Conservation (phyloP, 2,797 vertebrate genomes). For the Sebastes cheni region DNA sequence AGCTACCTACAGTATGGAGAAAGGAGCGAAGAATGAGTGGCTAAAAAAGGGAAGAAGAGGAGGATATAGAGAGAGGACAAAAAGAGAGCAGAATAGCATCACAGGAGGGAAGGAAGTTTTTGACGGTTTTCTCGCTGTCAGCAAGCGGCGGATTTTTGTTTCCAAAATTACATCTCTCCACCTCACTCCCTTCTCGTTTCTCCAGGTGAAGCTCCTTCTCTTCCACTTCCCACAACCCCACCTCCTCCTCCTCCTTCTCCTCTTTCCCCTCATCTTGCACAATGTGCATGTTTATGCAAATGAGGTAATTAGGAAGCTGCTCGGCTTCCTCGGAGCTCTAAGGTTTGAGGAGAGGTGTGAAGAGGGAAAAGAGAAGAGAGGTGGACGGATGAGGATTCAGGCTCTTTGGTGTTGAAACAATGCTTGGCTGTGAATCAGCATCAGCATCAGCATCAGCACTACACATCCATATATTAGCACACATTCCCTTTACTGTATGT, state of each 20-base stretch:
- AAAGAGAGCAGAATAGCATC: conserved; percentile 21
- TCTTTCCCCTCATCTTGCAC: conserved; percentile 23
- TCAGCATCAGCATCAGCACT: background rate
- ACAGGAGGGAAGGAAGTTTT: conserved; percentile 17
- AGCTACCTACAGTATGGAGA: conserved; percentile 54
- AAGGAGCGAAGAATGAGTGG: conserved; percentile 25
- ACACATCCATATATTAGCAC: conserved; percentile 17
- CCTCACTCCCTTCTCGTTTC: background rate
- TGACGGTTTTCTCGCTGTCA: conserved; percentile 16
- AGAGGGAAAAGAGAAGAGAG: conserved; percentile 14
- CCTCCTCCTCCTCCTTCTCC: background rate
- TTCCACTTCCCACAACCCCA: background rate
- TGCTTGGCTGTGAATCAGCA: background rate
- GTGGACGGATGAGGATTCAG: conserved; percentile 26
- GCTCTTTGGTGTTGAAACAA: conserved; percentile 31
- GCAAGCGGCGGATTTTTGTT: background rate
- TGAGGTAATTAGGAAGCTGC: conserved; percentile 74
- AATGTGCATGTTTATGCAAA: conserved; percentile 77
- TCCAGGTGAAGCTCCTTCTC: conserved; percentile 48
- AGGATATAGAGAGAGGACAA: background rate
- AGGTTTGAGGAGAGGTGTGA: conserved; percentile 32
- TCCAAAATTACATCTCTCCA: conserved; percentile 6
- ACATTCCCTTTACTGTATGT: conserved; percentile 20
- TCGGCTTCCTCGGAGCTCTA: conserved; percentile 50
- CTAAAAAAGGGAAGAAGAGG: conserved; percentile 36